Conservation (phyloP, 2,888 invertebrate genomes). For the Tetragonula carbonaria region DNA sequence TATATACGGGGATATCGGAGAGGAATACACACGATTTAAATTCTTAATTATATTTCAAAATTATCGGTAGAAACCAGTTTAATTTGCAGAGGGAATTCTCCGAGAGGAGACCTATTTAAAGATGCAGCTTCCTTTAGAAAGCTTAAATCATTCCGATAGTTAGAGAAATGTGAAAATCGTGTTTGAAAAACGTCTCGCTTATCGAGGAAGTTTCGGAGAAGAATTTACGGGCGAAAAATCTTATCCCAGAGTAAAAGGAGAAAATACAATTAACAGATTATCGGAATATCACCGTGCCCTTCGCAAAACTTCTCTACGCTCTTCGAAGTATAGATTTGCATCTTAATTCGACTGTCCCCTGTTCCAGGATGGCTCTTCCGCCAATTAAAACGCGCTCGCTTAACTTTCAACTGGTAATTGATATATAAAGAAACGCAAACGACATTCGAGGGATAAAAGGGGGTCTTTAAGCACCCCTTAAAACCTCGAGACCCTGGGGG, state of each 20-base stretch:
- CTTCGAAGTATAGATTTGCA: slow-evolving; percentile 19
- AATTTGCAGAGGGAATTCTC: too few relatives aligned
- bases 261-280: not conserved
- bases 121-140: not conserved
- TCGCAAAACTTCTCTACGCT: not conserved
- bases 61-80: too few relatives aligned
- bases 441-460: not conserved
- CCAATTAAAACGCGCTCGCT: slow-evolving; percentile 31
- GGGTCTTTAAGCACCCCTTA: slow-evolving; percentile 5
- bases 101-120: too few relatives aligned
- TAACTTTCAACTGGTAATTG: not conserved
- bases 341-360: slow-evolving; percentile 3
- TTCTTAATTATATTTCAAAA: too few relatives aligned
- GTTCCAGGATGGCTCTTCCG: not conserved
- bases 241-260: not conserved
- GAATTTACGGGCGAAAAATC: not conserved
- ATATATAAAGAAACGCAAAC: slow-evolving; percentile 32
- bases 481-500: too few relatives aligned
- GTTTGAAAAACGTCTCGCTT: not conserved
- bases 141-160: not conserved
- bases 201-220: not conserved
- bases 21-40: slow-evolving; percentile 1
- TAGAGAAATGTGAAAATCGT: not conserved
- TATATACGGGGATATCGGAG: not conserved
- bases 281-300: not conserved